A percentile compares a stretch with the other conserved stretches of the same genome.
Evolutionary conservation across 2,888 invertebrate genomes (phyloP).

Genomic region (Apantesis nais): DNA sequence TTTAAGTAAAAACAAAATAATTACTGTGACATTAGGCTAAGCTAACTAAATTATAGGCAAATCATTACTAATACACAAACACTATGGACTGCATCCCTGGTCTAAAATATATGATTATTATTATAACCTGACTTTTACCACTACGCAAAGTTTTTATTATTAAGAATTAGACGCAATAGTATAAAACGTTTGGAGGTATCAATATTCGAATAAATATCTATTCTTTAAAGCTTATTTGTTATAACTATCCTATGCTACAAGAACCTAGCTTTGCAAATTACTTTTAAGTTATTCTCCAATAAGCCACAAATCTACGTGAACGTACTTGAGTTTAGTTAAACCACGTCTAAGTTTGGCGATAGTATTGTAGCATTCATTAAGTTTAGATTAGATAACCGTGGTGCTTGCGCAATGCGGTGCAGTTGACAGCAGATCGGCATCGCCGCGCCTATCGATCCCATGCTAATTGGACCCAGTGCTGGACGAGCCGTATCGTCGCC

Average conservation of each 20-base stretch:
- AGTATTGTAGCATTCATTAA: slow-evolving; percentile 76
- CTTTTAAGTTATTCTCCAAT: not conserved
- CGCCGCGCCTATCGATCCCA: slow-evolving; percentile 83
- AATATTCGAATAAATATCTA: not conserved
- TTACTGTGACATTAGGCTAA: no score
- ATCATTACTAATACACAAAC: no score
- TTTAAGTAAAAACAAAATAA: no score
- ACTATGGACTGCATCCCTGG: no score
- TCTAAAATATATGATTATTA: no score
- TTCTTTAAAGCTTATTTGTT: not conserved
- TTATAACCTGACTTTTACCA: not conserved
- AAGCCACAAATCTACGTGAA: slow-evolving; percentile 15
- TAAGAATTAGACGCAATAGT: not conserved
- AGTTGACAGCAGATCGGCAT: slow-evolving; percentile 79
- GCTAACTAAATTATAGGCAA: no score
- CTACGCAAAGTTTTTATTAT: not conserved
- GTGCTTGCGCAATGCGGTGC: slow-evolving; percentile 73
- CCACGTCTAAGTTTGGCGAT: slow-evolving; percentile 56
- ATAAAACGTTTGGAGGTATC: not conserved
- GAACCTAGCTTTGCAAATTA: not conserved
- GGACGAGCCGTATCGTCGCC: slow-evolving; percentile 71
- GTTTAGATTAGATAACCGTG: slow-evolving; percentile 77
- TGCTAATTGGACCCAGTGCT: slow-evolving; percentile 82
- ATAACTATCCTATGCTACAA: not conserved
- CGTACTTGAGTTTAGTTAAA: slow-evolving; percentile 27